A percentile compares a stretch with the other conserved stretches of the same genome.
Conservation (phyloP, 2,797 vertebrate species). For the Alosa sapidissima region DNA sequence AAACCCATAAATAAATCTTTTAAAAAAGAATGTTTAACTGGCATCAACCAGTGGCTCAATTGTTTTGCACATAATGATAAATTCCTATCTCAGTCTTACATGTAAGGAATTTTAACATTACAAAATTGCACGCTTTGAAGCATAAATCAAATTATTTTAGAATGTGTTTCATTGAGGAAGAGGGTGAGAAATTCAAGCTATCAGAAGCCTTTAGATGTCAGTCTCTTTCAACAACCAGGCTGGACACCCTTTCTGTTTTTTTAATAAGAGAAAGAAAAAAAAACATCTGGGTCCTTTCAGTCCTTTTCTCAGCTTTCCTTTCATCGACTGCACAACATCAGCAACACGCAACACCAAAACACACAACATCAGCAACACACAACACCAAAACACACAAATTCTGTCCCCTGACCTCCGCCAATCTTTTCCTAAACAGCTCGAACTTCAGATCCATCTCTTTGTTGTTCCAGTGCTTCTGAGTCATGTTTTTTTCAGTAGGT, state of each 20-base stretch:
- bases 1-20: no score
- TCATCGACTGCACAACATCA: constrained; percentile 53
- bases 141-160: background rate
- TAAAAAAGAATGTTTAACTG: background rate
- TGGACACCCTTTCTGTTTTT: background rate
- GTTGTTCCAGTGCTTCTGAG: constrained; percentile 54
- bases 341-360: constrained; percentile 54
- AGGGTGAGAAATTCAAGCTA: background rate
- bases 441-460: constrained; percentile 37
- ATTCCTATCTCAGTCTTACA: background rate
- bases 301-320: constrained; percentile 52
- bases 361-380: constrained; percentile 46
- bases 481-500: constrained; percentile 44
- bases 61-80: background rate
- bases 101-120: background rate
- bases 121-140: background rate
- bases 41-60: background rate
- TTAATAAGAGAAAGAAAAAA: background rate
- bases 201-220: background rate
- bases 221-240: background rate
- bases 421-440: constrained; percentile 8
- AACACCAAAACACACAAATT: constrained; percentile 61
- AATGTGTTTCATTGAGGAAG: background rate
- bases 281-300: constrained; percentile 28
- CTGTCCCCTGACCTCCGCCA: constrained; percentile 52